Evolutionary conservation across 2,113 vertebrate genomes (phyloP).

Genomic region (Fregata magnificens): DNA sequence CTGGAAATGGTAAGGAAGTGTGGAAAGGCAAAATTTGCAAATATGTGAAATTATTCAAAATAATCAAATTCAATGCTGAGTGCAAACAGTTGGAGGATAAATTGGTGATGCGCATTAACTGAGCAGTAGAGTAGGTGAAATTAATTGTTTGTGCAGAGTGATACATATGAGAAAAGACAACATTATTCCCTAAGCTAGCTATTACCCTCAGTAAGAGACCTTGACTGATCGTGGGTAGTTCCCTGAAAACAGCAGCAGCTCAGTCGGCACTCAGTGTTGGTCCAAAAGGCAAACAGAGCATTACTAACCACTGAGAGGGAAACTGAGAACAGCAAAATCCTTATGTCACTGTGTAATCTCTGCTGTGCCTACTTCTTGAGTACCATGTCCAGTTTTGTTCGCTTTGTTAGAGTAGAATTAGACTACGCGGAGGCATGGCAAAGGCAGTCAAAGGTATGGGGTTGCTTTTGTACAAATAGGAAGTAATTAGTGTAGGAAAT

Average conservation of each 20-base stretch:
- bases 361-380: not conserved
- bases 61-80: not conserved
- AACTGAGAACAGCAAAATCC: not conserved
- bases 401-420: not conserved
- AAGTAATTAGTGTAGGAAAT: conserved; percentile 32
- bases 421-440: not conserved
- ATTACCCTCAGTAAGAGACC: not conserved
- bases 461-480: not conserved
- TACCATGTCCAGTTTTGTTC: not conserved
- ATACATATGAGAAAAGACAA: not conserved
- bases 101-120: not conserved
- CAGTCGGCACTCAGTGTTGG: not conserved
- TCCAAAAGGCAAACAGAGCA: not conserved
- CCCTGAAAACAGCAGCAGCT: not conserved
- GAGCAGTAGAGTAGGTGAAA: not conserved
- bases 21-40: not conserved
- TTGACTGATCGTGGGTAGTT: not conserved
- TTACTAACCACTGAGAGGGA: not conserved
- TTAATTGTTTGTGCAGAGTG: not conserved
- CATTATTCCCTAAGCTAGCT: not conserved
- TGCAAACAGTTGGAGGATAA: not conserved
- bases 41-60: not conserved
- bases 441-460: not conserved
- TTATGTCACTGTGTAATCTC: not conserved
- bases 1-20: not conserved